Evolutionary conservation across 2,113 vertebrate species (phyloP), one percentile per base, ranked within the genome.

Genomic region (Excalfactoria chinensis): DNA sequence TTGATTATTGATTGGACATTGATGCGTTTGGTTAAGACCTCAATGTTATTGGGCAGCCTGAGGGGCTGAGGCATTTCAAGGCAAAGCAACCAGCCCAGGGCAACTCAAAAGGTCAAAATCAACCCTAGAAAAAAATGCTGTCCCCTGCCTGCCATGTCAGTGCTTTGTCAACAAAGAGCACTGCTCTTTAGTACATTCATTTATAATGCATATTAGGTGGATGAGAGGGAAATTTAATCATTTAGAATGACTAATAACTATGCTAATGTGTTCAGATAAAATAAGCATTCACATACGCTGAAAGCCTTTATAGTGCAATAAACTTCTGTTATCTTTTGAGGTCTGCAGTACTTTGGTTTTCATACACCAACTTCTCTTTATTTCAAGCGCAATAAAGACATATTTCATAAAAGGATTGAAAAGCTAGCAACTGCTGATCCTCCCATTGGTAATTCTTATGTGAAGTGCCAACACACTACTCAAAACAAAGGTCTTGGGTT

Each of bases 221-320:
- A 93, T 88, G 69, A 93, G 86, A 94, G 40, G 53, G 78, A 95
- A 91, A 86, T 88, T 56, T 91, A 80, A 93, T 95, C 79, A 71
- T 90, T 95, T 80, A 68, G 60, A 91, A 90, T 94, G 72, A 95
- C 86, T 95, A 95, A 96, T 95, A 95, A 95, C 92, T 95, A 95
- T 96, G 95, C 95, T 96, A 94, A 95, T 95, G 75, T 93, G 67
- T 89, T 93, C 82, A 91, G 93, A 96, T 95, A 93, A 95, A 95
- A 95, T 88, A 95, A 87, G 91, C 68, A 83, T 88, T 70, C 91
- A 70, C 93, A 95, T 91, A 86, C 80, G 95, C 85, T 88, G 78
- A 91, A 93, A 94, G 60, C 64, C 82, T 93, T 96, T 95, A 91
- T 88, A 85, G 75, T 73, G 81, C 79, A 91, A 95, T 95, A 93